These are phyloP conservation scores for Mycetomoellerius zeteki DNA, from an alignment of 1,140 invertebrate species.

Conservation along the genomic window DNA sequence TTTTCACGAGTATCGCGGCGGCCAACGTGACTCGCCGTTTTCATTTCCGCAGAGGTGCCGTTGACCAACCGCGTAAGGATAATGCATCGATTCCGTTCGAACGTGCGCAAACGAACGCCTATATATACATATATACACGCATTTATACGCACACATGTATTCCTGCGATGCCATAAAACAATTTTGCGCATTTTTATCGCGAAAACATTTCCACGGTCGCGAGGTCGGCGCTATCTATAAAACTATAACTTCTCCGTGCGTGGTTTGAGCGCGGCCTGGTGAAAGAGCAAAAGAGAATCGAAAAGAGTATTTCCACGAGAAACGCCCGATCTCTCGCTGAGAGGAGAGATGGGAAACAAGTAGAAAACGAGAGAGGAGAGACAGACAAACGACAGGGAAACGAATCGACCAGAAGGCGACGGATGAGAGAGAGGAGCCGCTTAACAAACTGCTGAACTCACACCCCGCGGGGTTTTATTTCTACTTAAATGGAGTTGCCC, in stretches of 20 bases:
- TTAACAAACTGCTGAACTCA: constrained; percentile 86
- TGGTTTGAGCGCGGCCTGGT: constrained; percentile 8
- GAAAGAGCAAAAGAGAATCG: constrained; percentile 59
- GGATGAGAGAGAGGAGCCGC: constrained; percentile 71
- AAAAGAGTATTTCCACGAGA: constrained; percentile 63
- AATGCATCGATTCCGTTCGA: constrained; percentile 69
- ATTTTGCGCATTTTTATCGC: constrained; percentile 70
- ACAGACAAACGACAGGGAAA: constrained; percentile 66
- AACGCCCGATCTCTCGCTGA: constrained; percentile 59
- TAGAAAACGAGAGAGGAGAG: constrained; percentile 64
- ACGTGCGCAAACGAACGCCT: not conserved
- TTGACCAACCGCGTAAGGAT: constrained; percentile 61
- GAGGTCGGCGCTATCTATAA: constrained; percentile 44
- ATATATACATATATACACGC: not conserved
- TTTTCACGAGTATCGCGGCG: constrained; percentile 28
- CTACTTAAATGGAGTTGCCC: constrained; percentile 83
- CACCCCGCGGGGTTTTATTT: constrained; percentile 84
- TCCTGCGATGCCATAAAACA: constrained; percentile 58
- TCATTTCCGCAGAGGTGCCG: constrained; percentile 70
- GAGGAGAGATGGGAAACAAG: constrained; percentile 69
- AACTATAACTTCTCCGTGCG: constrained; percentile 66
- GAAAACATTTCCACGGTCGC: constrained; percentile 52
- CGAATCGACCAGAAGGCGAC: constrained; percentile 38
- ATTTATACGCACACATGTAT: not conserved
- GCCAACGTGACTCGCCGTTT: constrained; percentile 45